Evolutionary conservation across 2,113 vertebrate genomes (phyloP).

Genomic region (Dicerorhinus sumatrensis): DNA sequence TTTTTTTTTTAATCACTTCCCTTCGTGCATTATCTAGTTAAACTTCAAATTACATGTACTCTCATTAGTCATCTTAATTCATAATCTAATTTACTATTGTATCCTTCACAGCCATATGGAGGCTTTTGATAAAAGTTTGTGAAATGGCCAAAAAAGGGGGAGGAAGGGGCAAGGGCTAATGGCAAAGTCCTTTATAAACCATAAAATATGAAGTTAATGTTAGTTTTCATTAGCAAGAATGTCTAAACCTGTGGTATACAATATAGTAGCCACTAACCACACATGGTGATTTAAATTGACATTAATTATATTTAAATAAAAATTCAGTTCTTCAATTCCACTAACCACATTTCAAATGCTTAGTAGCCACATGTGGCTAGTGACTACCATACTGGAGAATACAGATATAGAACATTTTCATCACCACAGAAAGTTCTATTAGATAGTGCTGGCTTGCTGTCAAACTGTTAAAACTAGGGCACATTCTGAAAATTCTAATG

Average conservation of each 20-base stretch:
- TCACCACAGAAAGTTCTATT: not conserved
- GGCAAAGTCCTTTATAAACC: not conserved
- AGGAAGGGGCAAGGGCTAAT: not conserved
- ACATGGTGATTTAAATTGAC: conserved; percentile 31
- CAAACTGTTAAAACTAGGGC: conserved; percentile 50
- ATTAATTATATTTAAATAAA: conserved; percentile 39
- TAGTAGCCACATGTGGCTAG: not conserved
- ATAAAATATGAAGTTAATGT: conserved; percentile 29
- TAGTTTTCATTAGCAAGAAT: conserved; percentile 49
- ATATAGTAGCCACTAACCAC: not conserved
- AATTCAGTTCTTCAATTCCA: conserved; percentile 21
- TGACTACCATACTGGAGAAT: not conserved
- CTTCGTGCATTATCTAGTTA: not conserved
- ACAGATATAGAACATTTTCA: not conserved
- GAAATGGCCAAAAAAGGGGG: not conserved
- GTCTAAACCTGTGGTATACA: not conserved
- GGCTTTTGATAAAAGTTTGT: not conserved
- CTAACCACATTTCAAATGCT: conserved; percentile 21
- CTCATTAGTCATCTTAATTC: conserved; percentile 22
- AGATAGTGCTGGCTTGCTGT: not conserved
- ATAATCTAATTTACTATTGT: not conserved
- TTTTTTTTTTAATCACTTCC: not conserved
- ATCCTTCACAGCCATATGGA: not conserved
- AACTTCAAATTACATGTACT: not conserved
- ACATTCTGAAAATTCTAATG: conserved; percentile 54